These are phyloP conservation scores for Sitta europaea DNA, from an alignment of 2,113 vertebrate species.

Conservation along the genomic window DNA sequence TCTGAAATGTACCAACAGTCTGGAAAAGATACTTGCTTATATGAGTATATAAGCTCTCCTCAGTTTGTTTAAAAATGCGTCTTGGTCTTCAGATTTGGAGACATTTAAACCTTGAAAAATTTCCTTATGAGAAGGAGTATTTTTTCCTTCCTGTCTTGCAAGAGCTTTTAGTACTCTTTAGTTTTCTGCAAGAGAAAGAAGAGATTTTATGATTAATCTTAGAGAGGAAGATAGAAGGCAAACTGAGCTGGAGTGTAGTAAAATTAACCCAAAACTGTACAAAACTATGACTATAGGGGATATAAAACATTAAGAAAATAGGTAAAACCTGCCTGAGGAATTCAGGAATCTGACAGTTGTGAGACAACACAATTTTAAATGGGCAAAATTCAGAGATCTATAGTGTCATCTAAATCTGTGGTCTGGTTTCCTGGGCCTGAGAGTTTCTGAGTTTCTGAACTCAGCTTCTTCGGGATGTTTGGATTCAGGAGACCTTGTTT, in stretches of 20 bases:
- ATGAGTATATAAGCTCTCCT: not conserved
- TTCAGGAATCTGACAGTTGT: not conserved
- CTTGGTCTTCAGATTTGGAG: not conserved
- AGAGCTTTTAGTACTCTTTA: not conserved
- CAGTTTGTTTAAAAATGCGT: not conserved
- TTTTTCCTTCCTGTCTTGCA: not conserved
- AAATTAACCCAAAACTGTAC: not conserved
- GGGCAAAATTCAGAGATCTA: not conserved
- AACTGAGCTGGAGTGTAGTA: not conserved
- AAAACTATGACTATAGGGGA: not conserved
- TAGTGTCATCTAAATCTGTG: not conserved
- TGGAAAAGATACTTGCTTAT: not conserved
- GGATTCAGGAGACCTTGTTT: too few relatives aligned
- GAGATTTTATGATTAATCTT: not conserved
- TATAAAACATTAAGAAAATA: not conserved
- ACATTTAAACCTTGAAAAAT: not conserved
- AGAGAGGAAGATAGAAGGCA: not conserved
- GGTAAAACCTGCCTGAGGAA: not conserved
- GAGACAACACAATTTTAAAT: not conserved
- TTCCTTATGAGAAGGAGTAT: not conserved
- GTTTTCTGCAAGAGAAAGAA: not conserved
- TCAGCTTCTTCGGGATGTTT: too few relatives aligned
- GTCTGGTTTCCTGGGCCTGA: too few relatives aligned
- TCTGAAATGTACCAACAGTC: not conserved
- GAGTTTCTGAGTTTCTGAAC: too few relatives aligned